Evolutionary conservation across 35 echinoderm and acorn worm genomes (phyloP).

Genomic region (Diadema setosum): DNA sequence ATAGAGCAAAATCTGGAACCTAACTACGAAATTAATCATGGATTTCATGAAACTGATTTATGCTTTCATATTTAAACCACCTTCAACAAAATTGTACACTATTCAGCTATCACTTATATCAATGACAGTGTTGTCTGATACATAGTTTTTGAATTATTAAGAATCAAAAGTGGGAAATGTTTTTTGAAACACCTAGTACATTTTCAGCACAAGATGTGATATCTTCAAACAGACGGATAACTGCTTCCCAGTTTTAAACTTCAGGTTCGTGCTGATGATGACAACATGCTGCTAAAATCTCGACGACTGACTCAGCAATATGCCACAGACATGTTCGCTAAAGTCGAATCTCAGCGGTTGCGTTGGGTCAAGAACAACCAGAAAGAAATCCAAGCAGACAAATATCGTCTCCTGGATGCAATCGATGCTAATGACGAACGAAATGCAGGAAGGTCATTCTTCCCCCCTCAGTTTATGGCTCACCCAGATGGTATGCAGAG

Average conservation of each 20-base stretch:
- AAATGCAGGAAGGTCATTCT: constrained; percentile 4
- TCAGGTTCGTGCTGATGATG: neutral
- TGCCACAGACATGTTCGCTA: constrained; percentile 20
- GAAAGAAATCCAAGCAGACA: neutral
- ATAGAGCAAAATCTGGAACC: no score
- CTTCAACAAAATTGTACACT: no score
- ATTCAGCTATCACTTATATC: no score
- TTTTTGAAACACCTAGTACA: no score
- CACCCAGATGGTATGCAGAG: neutral
- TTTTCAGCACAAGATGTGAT: neutral
- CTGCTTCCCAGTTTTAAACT: neutral
- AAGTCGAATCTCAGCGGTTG: constrained; percentile 6
- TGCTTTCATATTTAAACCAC: no score
- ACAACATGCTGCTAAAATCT: neutral
- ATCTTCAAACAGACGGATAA: neutral
- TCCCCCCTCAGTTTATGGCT: constrained; percentile 7
- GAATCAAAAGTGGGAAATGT: no score
- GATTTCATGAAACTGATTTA: no score
- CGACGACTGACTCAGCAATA: constrained; percentile 19
- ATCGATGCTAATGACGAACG: neutral
- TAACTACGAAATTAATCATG: no score
- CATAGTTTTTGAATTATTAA: no score
- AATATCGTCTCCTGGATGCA: constrained; percentile 3
- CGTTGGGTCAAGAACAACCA: neutral
- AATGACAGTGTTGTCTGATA: no score